A percentile compares a stretch with the other conserved stretches of the same genome.
phyloP scores from a whole-genome alignment of 1,140 invertebrate species.

The Lerema accius region DNA sequence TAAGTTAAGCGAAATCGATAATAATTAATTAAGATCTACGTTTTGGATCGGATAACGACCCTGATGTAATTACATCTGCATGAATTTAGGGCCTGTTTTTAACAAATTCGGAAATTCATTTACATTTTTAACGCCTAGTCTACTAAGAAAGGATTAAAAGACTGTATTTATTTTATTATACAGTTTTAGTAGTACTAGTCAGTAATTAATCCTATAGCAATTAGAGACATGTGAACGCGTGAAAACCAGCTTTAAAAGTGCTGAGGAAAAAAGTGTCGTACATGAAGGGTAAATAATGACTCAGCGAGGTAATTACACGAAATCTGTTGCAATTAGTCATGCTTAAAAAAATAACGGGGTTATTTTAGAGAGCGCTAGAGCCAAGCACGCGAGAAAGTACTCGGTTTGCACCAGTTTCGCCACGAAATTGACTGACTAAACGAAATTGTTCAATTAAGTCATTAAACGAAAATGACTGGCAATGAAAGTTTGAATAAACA shows the following conservation, averaged over 20 bases:
- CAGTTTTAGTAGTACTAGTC: too few species aligned
- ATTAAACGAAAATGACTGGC: constrained; percentile 58
- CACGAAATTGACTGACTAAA: constrained; percentile 55
- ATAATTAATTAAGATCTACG: constrained; percentile 71
- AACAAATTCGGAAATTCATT: not conserved
- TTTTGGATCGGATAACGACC: constrained; percentile 44
- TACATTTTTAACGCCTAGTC: not conserved
- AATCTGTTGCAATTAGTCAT: constrained; percentile 47
- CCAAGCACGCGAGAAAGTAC: constrained; percentile 55
- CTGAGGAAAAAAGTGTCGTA: constrained; percentile 6
- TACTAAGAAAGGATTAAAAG: too few species aligned
- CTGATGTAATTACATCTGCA: constrained; percentile 24
- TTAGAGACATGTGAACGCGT: too few species aligned
- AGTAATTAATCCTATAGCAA: too few species aligned
- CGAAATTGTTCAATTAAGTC: constrained; percentile 71
- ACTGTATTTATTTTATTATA: too few species aligned
- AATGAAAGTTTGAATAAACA: constrained; percentile 55
- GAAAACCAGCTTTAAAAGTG: too few species aligned
- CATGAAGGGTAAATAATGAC: constrained; percentile 17
- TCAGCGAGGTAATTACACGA: constrained; percentile 22
- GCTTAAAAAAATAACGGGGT: constrained; percentile 49
- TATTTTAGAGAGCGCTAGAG: constrained; percentile 52
- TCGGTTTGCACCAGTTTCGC: constrained; percentile 52
- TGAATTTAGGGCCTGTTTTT: not conserved
- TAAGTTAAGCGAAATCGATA: constrained; percentile 62